Evolutionary conservation across 2,113 vertebrate genomes (phyloP), one percentile per base, ranked within the genome.

Genomic region (Prionailurus bengalensis): DNA sequence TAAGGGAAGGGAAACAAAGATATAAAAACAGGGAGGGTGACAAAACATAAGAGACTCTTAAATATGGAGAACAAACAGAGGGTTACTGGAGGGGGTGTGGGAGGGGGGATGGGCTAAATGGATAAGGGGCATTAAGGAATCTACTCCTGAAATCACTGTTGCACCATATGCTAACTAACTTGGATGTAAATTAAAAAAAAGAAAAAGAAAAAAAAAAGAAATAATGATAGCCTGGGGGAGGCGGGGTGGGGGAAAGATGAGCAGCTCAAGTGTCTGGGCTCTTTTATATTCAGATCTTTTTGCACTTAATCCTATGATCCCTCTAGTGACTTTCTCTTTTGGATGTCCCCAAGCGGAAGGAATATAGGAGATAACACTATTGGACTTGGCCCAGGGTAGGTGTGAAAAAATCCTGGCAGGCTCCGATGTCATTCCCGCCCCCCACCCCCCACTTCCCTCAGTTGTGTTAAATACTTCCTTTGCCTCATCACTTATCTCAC

Each of bases 321-420:
- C 19, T 45, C 66, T 2, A 45, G 33, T 2, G 12, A 51, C 27
- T 29, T 88, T 42, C 63, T 31, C 29, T 81, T 48, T 25, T 10
- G 33, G 42, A 29, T 33, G 53, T 61, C 3, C 5, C 23, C 14
- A 17, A 33, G 63, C 1, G 8, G 29, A 89, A 66, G 66, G 61
- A 85, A 48, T 13, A 68, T 13, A 29, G 21, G 19, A 33, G 15
- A 5, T 29, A 33, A 29, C 16, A 1, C 45, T 12, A 58, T 5
- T 2, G 5, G 33, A 55, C 5, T 5, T 2, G 42, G 16, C 31
- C 19, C 23, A 33, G 7, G 13, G 29, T 3, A 1, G 45, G 65
- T 0, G 16, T 42, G 25, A 70, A 2, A 21, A 27, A 51, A 36
- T 14, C 55, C 27, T 42, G 76, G 70, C 10, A 42, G 65, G 15